Base-by-base conservation (phyloP, 2,888 invertebrate species). In the Agonum fuliginosum region DNA sequence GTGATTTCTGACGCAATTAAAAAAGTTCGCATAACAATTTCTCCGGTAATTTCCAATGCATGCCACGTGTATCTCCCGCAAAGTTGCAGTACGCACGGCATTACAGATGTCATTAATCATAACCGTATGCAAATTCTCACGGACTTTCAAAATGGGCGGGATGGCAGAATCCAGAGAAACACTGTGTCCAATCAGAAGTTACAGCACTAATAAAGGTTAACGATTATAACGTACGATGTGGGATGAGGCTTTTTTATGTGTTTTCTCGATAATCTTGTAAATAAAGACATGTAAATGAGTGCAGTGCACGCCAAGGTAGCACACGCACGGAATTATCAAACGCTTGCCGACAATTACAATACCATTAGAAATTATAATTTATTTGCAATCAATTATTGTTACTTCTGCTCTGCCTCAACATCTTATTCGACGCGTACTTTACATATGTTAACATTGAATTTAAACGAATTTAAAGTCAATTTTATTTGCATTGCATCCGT, bases 71-170 rank as follows among this genome's bases (percentile, higher is more conserved):
- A 37, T 37, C 10, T 37, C 3, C 37, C 37, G 37, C 37, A 37
- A 46, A 46, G 14, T 46, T 46, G 46, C 46, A 46, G 19, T 46
- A 8, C 46, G 19, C 17, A 17, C 46, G 46, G 17, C 46, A 71
- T 71, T 71, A 71, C 27, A 24, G 14, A 12, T 30, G 34, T 34
- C 71, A 71, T 71, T 71, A 71, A 71, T 71, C 71, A 71, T 51
- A 51, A 19, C 27, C 34, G 8, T 73, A 73, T 73, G 73, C 73
- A 73, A 73, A 73, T 73, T 41, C 37, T 10, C 14, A 30, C 22
- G 22, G 48, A 73, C 58, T 73, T 73, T 73, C 73, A 73, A 73
- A 73, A 73, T 73, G 73, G 73, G 73, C 73, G 73, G 73, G 46
- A 3, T 51, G 51, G 24, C 30, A 73, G 34, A 73, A 73, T 48